Evolutionary conservation across 2,797 vertebrate genomes (phyloP).

Genomic region (Brachymystax lenok): DNA sequence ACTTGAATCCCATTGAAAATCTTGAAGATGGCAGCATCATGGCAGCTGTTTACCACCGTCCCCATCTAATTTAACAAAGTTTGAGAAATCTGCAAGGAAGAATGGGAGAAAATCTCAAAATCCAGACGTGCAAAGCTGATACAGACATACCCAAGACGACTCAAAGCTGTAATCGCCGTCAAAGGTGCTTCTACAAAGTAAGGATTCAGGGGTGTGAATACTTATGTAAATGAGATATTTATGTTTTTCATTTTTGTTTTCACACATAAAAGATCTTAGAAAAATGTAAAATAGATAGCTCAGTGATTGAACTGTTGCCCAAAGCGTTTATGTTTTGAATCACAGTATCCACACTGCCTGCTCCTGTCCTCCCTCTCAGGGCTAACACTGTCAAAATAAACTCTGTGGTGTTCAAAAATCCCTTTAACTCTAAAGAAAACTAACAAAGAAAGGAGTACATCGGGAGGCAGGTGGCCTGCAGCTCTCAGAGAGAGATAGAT

Average conservation of each 20-base stretch:
- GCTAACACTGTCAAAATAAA: slow-evolving; percentile 37
- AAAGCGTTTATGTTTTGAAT: slow-evolving; percentile 41
- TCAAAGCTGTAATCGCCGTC: too few relatives aligned
- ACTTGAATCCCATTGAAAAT: too few relatives aligned
- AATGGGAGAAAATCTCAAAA: too few relatives aligned
- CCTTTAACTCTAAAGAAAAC: slow-evolving; percentile 14
- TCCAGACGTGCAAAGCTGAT: too few relatives aligned
- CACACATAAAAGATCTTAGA: slow-evolving; percentile 31
- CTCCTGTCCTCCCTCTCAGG: slow-evolving; percentile 20
- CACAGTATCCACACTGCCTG: slow-evolving; percentile 28
- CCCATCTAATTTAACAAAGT: too few relatives aligned
- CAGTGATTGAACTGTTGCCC: slow-evolving; percentile 42
- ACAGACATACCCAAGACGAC: too few relatives aligned
- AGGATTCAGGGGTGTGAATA: too few relatives aligned
- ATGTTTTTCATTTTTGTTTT: not conserved
- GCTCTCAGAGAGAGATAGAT: not conserved
- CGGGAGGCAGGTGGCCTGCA: slow-evolving; percentile 20
- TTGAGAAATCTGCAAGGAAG: too few relatives aligned
- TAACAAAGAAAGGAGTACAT: slow-evolving; percentile 1
- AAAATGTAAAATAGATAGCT: slow-evolving; percentile 24
- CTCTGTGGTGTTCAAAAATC: slow-evolving; percentile 36
- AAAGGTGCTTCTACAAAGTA: too few relatives aligned
- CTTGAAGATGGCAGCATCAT: too few relatives aligned
- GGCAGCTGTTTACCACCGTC: too few relatives aligned
- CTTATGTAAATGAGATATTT: too few relatives aligned